Percentiles rank a stretch among this genome's conserved stretches.
These are phyloP conservation scores for Onychorhynchus coronatus DNA, from an alignment of 2,113 vertebrate species.

Conservation along the genomic window DNA sequence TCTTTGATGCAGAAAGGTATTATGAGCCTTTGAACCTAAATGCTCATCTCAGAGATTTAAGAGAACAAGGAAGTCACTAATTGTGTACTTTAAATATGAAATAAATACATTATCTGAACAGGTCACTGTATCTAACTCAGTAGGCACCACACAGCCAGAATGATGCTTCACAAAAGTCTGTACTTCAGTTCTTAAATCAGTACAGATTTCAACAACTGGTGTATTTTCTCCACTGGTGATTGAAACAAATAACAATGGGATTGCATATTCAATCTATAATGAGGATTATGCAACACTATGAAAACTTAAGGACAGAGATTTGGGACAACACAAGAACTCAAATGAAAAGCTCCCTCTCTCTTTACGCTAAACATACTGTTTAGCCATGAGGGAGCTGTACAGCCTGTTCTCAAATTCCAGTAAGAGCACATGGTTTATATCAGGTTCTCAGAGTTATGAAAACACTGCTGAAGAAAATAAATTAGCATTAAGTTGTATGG, in stretches of 20 bases:
- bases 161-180: not conserved
- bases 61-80: not conserved
- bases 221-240: not conserved
- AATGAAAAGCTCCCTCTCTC: not conserved
- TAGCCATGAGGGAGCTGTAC: conserved; percentile 39
- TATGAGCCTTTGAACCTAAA: not conserved
- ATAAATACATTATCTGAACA: not conserved
- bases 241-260: not conserved
- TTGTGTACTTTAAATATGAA: not conserved
- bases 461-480: conserved; percentile 54
- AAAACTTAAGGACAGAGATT: not conserved
- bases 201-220: not conserved
- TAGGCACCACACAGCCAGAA: not conserved
- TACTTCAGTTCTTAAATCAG: not conserved
- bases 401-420: conserved; percentile 54
- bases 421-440: conserved; percentile 44
- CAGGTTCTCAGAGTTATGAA: conserved; percentile 38
- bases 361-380: conserved; percentile 6
- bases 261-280: not conserved
- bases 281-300: not conserved
- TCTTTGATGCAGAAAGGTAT: not conserved
- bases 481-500: not conserved
- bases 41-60: not conserved
- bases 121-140: not conserved
- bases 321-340: not conserved